Evolutionary conservation across 2,888 invertebrate genomes (phyloP).

Genomic region (Drosophila parthenogenetica): DNA sequence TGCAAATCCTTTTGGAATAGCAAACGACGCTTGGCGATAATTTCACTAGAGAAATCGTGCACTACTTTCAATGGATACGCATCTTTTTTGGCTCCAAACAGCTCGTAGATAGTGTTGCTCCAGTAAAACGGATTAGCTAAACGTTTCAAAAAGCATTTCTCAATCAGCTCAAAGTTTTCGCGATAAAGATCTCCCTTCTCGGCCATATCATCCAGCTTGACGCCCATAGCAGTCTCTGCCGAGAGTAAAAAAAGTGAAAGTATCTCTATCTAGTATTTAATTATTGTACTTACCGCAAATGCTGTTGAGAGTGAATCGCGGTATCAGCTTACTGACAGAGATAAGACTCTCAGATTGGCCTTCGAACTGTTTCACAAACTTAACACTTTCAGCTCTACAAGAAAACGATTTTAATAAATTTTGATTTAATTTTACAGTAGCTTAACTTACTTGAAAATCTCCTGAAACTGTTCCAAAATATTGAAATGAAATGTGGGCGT

Average conservation of each 20-base stretch:
- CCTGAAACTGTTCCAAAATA: constrained; percentile 76
- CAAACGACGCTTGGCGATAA: constrained; percentile 74
- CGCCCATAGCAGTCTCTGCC: constrained; percentile 80
- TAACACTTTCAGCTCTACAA: constrained; percentile 75
- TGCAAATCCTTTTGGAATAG: constrained; percentile 52
- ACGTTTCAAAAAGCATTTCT: constrained; percentile 67
- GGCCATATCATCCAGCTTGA: constrained; percentile 75
- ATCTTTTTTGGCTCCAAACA: constrained; percentile 56
- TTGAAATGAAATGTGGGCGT: constrained; percentile 82
- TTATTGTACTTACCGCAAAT: constrained; percentile 68
- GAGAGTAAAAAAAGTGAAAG: neutral
- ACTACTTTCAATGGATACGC: constrained; percentile 56
- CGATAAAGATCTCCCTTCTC: constrained; percentile 76
- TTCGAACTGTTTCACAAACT: constrained; percentile 66
- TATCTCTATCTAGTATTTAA: neutral
- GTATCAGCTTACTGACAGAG: constrained; percentile 74
- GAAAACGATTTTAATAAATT: neutral
- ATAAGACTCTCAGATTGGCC: constrained; percentile 42
- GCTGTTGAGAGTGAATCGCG: constrained; percentile 78
- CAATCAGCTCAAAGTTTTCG: constrained; percentile 67
- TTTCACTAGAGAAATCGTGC: constrained; percentile 78
- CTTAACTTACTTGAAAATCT: constrained; percentile 75
- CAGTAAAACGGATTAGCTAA: constrained; percentile 68
- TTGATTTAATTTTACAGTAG: too few relatives aligned
- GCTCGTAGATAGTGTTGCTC: constrained; percentile 53